Percentiles rank a stretch among this genome's conserved stretches.
Evolutionary conservation across 2,797 vertebrate species (phyloP).

Genomic region (Stomatorhinus walkeri): DNA sequence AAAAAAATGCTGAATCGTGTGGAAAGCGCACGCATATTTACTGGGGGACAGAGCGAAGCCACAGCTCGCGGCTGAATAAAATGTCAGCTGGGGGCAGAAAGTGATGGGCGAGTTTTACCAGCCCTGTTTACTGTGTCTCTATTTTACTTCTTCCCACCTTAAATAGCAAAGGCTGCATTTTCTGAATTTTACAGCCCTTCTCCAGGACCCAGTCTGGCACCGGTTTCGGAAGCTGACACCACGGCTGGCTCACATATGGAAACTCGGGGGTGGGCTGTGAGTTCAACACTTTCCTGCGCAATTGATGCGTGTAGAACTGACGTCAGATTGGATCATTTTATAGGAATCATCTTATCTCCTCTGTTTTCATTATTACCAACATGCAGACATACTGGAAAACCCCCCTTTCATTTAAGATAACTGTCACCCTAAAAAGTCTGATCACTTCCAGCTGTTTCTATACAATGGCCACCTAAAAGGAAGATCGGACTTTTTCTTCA

Average conservation of each 20-base stretch:
- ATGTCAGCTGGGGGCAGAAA: slow-evolving; percentile 48
- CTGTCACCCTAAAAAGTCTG: neutral
- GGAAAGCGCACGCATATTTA: slow-evolving; percentile 58
- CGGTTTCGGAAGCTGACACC: neutral
- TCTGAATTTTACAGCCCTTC: slow-evolving; percentile 25
- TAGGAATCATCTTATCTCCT: slow-evolving; percentile 44
- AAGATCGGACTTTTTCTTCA: neutral
- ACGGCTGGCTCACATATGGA: slow-evolving; percentile 35
- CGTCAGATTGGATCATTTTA: slow-evolving; percentile 48
- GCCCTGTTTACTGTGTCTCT: slow-evolving; percentile 30
- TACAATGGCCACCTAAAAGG: neutral
- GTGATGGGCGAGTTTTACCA: slow-evolving; percentile 35
- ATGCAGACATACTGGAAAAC: neutral
- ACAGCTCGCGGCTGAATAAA: slow-evolving; percentile 48
- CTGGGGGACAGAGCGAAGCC: slow-evolving; percentile 42
- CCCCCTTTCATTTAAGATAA: neutral
- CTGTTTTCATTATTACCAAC: neutral
- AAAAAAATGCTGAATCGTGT: slow-evolving; percentile 35
- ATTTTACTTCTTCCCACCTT: slow-evolving; percentile 33
- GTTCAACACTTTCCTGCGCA: slow-evolving; percentile 31
- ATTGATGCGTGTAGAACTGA: slow-evolving; percentile 34
- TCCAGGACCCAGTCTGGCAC: slow-evolving; percentile 26
- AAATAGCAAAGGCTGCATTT: slow-evolving; percentile 33
- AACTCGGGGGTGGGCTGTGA: slow-evolving; percentile 21
- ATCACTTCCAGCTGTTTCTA: neutral